Base-by-base conservation (phyloP, 2,797 vertebrate genomes). In the Dipus sagitta region DNA sequence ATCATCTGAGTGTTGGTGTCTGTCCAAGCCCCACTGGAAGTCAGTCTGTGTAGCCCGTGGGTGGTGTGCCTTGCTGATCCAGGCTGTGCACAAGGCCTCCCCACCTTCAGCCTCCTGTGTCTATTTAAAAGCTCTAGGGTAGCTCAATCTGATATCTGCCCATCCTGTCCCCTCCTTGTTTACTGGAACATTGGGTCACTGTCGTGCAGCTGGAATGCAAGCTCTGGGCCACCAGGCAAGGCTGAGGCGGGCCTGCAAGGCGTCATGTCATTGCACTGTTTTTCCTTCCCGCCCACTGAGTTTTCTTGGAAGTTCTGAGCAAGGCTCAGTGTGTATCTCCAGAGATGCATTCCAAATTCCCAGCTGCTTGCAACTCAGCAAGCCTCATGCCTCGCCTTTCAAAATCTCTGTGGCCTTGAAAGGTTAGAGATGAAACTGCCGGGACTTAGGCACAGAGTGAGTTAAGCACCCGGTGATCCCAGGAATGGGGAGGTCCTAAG, bases 141-240 rank as follows among this genome's bases (percentile, higher is more conserved):
- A 93, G 96, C 65, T 65, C 70, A 94, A 95, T 96, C 91, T 96
- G 86, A 96, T 89, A 34, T 90, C 86, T 94, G 60, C 88, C 86
- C 92, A 76, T 80, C 86, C 89, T 58, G 42, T 64, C 90, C 92
- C 80, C 80, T 93, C 84, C 92, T 95, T 96, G 96, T 97, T 97
- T 97, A 97, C 95, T 90, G 94, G 97, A 97, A 97, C 96, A 96
- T 83, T 88, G 95, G 96, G 94, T 96, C 96, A 92, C 54, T 23
- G 72, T 86, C 80, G 95, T 91, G 47, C 94, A 93, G 88, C 83
- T 96, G 95, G 96, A 95, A 95, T 47, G 70, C 84, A 79, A 70
- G 75, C 88, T 96, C 80, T 71, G n/a, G 82, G 87, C 70, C 3
- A 74, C 34, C 88, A 87, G 80, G 91, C 15, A 78, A 94, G 86